phyloP scores from a whole-genome alignment of 2,113 vertebrate genomes.

The Murina feae region DNA sequence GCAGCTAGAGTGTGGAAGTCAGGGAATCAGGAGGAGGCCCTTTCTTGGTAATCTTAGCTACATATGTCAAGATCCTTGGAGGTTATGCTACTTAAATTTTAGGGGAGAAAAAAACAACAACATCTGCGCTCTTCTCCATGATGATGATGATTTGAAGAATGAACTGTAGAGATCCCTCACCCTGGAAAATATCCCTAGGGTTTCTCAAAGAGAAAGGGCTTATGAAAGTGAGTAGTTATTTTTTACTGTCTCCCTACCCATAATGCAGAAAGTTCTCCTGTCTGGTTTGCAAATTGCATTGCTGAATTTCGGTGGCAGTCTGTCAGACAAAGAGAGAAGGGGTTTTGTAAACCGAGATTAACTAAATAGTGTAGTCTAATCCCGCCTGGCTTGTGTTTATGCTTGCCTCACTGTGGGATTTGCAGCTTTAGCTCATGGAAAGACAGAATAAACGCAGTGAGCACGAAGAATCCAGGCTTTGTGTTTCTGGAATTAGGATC shows the following conservation, averaged over 20 bases:
- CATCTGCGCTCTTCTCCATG: conserved; percentile 55
- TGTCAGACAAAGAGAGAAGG: conserved; percentile 77
- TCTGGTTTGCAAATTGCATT: conserved; percentile 80
- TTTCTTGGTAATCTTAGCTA: conserved; percentile 54
- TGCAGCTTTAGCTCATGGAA: conserved; percentile 76
- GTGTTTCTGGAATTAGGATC: conserved; percentile 75
- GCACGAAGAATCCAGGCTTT: conserved; percentile 75
- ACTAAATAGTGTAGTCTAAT: conserved; percentile 80
- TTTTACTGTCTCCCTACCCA: conserved; percentile 33
- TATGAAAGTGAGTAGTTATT: conserved; percentile 68
- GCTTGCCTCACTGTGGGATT: conserved; percentile 78
- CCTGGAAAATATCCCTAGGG: conserved; percentile 66
- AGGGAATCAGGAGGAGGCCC: neutral
- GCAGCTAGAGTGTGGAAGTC: neutral
- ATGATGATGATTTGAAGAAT: conserved; percentile 68
- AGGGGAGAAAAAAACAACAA: neutral
- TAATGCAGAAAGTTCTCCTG: conserved; percentile 73
- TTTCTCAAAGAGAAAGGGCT: conserved; percentile 60
- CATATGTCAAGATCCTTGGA: conserved; percentile 51
- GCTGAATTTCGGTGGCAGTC: conserved; percentile 75
- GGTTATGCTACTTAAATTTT: conserved; percentile 15
- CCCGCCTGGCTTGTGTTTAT: conserved; percentile 81
- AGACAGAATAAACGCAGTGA: conserved; percentile 71
- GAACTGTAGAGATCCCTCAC: conserved; percentile 69
- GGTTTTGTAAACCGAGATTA: conserved; percentile 78